Conservation (phyloP, 2,113 vertebrate genomes). For the Ploceus nigricollis region DNA sequence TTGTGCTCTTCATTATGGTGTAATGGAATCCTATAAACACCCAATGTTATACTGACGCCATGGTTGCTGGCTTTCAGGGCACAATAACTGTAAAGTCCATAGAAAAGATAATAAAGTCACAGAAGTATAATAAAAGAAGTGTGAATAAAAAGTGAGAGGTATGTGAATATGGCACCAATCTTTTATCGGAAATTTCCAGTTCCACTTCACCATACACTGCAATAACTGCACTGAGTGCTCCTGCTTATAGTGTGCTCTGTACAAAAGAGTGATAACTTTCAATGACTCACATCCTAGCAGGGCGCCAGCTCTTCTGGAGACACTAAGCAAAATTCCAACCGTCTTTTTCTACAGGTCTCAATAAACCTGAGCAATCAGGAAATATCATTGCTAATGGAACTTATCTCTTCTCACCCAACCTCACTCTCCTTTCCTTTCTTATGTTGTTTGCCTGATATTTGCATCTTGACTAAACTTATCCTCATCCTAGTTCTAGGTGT, state of each 20-base stretch:
- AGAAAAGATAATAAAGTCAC: slow-evolving; percentile 40
- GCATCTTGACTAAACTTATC: background rate
- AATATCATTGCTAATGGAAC: background rate
- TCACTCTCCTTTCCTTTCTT: background rate
- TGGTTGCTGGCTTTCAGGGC: background rate
- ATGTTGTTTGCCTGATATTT: background rate
- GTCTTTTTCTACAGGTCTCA: background rate
- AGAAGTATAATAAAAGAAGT: slow-evolving; percentile 26
- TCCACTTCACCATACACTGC: background rate
- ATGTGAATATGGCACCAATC: background rate
- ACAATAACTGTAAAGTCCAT: background rate
- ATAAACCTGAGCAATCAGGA: background rate
- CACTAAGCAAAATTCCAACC: background rate
- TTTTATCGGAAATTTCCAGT: background rate
- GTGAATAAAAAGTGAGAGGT: background rate
- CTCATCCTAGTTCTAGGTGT: background rate
- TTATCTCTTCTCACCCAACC: background rate
- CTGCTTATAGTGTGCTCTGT: background rate
- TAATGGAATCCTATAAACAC: slow-evolving; percentile 1
- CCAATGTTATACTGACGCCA: background rate
- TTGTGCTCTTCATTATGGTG: background rate
- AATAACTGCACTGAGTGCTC: background rate
- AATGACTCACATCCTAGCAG: background rate
- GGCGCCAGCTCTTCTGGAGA: background rate
- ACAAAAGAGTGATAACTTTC: background rate